Evolutionary conservation across 2,113 vertebrate genomes (phyloP).

Genomic region (Cervus canadensis): DNA sequence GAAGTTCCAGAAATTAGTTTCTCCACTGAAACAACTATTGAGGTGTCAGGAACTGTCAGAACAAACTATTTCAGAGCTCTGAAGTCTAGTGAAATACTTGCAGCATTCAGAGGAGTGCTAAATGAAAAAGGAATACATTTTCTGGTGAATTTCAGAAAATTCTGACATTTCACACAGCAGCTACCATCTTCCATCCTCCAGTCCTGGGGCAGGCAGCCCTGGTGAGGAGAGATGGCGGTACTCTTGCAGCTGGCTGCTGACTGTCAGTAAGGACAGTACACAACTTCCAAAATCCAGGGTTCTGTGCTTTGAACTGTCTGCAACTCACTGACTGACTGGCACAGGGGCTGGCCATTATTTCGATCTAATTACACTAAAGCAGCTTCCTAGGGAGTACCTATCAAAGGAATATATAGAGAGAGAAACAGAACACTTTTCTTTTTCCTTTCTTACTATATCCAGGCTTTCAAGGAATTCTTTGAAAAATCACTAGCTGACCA

Average conservation of each 20-base stretch:
- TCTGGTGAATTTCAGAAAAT: not conserved
- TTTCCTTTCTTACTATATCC: not conserved
- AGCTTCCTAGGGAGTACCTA: not conserved
- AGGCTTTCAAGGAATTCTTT: not conserved
- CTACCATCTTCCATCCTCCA: not conserved
- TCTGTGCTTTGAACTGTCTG: not conserved
- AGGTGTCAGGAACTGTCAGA: not conserved
- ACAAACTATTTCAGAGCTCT: not conserved
- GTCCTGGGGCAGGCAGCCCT: not conserved
- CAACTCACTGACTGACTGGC: not conserved
- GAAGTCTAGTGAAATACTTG: not conserved
- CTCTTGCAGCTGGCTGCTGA: not conserved
- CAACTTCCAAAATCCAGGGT: not conserved
- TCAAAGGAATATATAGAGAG: not conserved
- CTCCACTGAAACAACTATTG: not conserved
- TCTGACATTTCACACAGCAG: not conserved
- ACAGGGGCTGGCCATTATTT: not conserved
- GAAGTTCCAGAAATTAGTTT: not conserved
- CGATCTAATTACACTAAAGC: not conserved
- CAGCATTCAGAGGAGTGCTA: not conserved
- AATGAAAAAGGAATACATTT: not conserved
- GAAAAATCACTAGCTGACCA: not conserved
- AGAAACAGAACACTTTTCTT: not conserved
- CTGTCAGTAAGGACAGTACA: not conserved
- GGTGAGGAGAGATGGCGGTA: not conserved